phyloP scores from a whole-genome alignment of 2,888 invertebrate species.

The Drosophila aldrichi region DNA sequence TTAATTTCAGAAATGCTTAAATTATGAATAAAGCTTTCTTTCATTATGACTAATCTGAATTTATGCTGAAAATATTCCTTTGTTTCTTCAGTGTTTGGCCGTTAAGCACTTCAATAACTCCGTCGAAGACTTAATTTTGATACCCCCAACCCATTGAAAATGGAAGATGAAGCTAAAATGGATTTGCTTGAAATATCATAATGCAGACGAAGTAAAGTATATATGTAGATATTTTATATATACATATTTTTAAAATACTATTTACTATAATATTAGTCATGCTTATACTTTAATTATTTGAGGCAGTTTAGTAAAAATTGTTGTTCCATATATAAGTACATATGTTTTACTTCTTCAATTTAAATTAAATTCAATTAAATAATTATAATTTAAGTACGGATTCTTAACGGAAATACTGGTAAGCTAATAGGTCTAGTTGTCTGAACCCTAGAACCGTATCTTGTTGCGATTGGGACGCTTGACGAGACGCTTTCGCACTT shows the following conservation, averaged over 20 bases:
- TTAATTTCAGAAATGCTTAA: not conserved
- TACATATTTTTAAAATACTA: too few species aligned
- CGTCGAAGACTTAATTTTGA: not conserved
- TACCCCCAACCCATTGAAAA: too few species aligned
- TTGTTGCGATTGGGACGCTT: constrained; percentile 74
- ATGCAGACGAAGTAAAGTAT: too few species aligned
- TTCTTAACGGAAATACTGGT: constrained; percentile 22
- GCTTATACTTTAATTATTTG: too few species aligned
- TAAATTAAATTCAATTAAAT: not conserved
- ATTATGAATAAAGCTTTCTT: not conserved
- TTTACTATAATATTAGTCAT: too few species aligned
- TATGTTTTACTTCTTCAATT: not conserved
- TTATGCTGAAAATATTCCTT: not conserved
- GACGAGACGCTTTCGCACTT: constrained; percentile 63
- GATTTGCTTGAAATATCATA: too few species aligned
- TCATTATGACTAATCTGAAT: not conserved
- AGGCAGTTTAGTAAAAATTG: too few species aligned
- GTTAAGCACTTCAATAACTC: not conserved
- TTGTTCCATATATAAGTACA: too few species aligned
- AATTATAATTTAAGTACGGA: not conserved
- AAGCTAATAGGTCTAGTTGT: not conserved
- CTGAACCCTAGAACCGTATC: constrained; percentile 53
- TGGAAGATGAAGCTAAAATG: too few species aligned
- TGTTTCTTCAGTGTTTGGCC: not conserved
- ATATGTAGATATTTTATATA: too few species aligned